These are phyloP conservation scores for Phrynosoma platyrhinos DNA, from an alignment of 2,113 vertebrate species.

Conservation along the genomic window DNA sequence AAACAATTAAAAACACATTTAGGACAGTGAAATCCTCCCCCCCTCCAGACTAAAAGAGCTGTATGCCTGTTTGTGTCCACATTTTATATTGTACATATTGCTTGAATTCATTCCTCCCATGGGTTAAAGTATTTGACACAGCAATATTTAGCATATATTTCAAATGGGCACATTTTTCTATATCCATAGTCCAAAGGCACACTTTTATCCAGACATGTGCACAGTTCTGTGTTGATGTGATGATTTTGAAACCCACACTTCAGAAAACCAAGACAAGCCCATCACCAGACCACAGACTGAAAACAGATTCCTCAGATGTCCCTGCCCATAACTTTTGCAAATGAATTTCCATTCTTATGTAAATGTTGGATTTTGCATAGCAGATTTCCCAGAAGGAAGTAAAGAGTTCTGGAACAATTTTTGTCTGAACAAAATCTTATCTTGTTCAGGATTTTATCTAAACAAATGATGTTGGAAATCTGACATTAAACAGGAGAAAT, in stretches of 20 bases:
- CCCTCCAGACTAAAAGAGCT: no score
- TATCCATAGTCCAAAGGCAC: background rate
- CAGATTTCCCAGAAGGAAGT: background rate
- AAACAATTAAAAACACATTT: no score
- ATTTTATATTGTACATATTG: background rate
- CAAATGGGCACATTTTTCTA: background rate
- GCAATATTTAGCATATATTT: background rate
- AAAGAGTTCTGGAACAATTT: background rate
- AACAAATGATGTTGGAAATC: background rate
- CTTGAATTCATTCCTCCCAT: background rate
- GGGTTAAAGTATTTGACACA: background rate
- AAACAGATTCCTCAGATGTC: background rate
- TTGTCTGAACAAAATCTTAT: background rate
- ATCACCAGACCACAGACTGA: no score
- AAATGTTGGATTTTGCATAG: background rate
- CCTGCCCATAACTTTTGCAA: background rate
- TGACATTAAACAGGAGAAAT: slow-evolving; percentile 8
- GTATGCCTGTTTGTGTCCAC: background rate
- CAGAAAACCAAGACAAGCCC: background rate
- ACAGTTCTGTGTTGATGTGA: background rate
- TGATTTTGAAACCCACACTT: background rate
- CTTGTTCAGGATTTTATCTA: background rate
- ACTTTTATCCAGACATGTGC: background rate
- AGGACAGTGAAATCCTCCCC: no score
- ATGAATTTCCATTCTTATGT: background rate